Evolutionary conservation across 2,113 vertebrate species (phyloP), one percentile per base, ranked within the genome.

Genomic region (Drymodes brunneopygia): DNA sequence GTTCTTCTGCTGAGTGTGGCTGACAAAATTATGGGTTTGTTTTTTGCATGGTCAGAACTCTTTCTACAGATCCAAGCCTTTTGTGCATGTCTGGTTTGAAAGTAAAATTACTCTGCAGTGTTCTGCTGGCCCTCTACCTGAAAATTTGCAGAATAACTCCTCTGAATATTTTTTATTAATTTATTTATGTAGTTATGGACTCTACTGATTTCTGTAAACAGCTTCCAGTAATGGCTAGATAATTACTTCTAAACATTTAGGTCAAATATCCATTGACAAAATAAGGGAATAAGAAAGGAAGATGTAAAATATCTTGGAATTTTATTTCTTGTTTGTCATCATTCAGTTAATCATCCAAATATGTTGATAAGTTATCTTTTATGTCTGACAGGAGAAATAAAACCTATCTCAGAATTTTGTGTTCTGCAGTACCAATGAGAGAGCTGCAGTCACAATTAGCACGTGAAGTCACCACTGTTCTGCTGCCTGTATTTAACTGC

Each of bases 401-500:
- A 70, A 47, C 50, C 31, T 56, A 31, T 42, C 9, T 53, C 31
- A 88, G 94, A 94, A 15, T 31, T 27, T 3, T n/a, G 8, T 9
- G 1, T n/a, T 12, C 19, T 62, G 18, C 38, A 88, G 28, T 35
- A 47, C 31, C 38, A 79, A 0, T 17, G 25, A 40, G 25, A 73
- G 38, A 86, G 35, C 33, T 69, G 25, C 42, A 77, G 27, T 57
- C 62, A 86, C 72, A 65, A 36, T n/a, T 81, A 86, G 60, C 47
- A 61, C 1, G 3, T 87, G 81, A 89, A 96, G 69, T 53, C 65
- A 58, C 66, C 82, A 42, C 50, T 57, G 44, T 38, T 56, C 19
- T 90, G 40, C 78, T 93, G 48, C 61, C 38, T 92, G 10, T 90
- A 71, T 96, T 97, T 95, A 79, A 57, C 83, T 74, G 22, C 90